Evolutionary conservation across 2,113 vertebrate species (phyloP).

Genomic region (Ptilorrhoa leucosticta): DNA sequence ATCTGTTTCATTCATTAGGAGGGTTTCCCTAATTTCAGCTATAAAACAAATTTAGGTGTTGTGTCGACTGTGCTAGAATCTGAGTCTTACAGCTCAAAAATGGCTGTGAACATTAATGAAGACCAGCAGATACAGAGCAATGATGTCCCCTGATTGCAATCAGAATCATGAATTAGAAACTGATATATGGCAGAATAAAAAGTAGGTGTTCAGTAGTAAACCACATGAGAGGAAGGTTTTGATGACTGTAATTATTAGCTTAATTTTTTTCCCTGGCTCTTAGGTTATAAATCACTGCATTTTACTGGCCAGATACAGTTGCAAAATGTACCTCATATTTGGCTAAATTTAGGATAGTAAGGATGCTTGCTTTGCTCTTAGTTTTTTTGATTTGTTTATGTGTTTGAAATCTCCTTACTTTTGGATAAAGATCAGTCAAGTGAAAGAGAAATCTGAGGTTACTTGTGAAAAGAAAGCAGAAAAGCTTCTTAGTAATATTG

Average conservation of each 20-base stretch:
- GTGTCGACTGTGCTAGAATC: neutral
- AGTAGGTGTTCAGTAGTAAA: neutral
- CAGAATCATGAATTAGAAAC: slow-evolving; percentile 25
- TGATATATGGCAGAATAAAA: slow-evolving; percentile 5
- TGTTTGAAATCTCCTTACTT: neutral
- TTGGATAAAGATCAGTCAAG: neutral
- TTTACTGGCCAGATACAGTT: neutral
- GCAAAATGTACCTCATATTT: neutral
- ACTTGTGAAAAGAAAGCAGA: neutral
- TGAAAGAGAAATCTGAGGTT: neutral
- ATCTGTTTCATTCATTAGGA: neutral
- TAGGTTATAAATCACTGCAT: neutral
- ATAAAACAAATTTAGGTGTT: neutral
- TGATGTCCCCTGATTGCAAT: slow-evolving; percentile 55
- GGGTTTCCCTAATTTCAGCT: neutral
- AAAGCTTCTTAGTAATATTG: neutral
- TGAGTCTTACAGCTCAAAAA: neutral
- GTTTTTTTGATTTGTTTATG: neutral
- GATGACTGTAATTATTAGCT: slow-evolving; percentile 14
- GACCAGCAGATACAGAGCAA: neutral
- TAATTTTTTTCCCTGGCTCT: neutral
- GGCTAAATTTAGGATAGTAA: neutral
- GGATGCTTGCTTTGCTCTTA: neutral
- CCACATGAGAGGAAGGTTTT: neutral
- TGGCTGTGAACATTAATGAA: neutral